phyloP scores from a whole-genome alignment of 2,888 invertebrate species.

The Vesta saturnalis region DNA sequence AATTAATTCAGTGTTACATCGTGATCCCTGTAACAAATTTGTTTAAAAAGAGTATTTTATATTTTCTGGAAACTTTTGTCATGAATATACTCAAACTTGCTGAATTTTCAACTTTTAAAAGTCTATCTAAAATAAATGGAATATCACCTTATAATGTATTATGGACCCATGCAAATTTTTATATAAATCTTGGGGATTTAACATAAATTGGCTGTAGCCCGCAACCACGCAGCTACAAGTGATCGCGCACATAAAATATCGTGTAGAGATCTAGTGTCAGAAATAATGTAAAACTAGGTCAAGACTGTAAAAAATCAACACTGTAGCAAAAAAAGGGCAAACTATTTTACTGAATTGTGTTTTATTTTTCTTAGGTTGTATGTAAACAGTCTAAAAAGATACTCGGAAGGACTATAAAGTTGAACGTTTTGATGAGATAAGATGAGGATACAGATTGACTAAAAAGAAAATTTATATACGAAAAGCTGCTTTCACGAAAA shows the following conservation, averaged over 20 bases:
- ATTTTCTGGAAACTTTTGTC: background rate
- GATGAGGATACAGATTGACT: conserved; percentile 1
- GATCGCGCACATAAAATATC: background rate
- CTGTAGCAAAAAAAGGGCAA: background rate
- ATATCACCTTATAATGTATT: background rate
- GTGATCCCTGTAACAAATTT: too few species aligned
- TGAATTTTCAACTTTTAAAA: background rate
- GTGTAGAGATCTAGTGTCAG: background rate
- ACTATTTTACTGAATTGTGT: background rate
- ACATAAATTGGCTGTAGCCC: background rate
- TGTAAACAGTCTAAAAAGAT: background rate
- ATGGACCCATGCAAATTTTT: background rate
- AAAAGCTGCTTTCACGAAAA: background rate
- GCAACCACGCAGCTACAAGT: background rate
- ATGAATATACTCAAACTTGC: background rate
- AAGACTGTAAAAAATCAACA: background rate
- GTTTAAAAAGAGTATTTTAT: background rate
- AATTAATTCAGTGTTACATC: too few species aligned
- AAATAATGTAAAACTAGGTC: background rate
- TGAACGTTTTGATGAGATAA: conserved; percentile 1
- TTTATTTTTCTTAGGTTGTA: background rate
- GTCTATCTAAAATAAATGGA: background rate
- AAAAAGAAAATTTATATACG: conserved; percentile 1
- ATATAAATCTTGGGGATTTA: background rate
- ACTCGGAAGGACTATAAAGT: background rate